A percentile compares a stretch with the other conserved stretches of the same genome.
These are phyloP conservation scores for Drosophila algonquin DNA, from an alignment of 2,888 invertebrate species.

Conservation along the genomic window DNA sequence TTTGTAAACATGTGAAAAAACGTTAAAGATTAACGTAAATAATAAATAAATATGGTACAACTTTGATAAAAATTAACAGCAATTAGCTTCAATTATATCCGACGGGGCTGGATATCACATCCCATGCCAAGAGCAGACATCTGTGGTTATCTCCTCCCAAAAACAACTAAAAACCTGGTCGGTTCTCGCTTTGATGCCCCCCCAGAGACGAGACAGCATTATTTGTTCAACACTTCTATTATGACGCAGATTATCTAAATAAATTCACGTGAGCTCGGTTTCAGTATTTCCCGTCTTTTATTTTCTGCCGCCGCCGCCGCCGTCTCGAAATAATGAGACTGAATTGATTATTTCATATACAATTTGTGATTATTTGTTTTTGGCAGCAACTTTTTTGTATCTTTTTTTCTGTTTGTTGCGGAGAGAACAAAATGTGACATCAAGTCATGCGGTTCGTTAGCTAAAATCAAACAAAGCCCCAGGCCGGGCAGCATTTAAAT, in stretches of 20 bases:
- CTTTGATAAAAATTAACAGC: slow-evolving; percentile 54
- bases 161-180: slow-evolving; percentile 17
- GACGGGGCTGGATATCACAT: neutral
- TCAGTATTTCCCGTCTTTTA: slow-evolving; percentile 22
- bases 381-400: slow-evolving; percentile 17
- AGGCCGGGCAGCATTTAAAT: slow-evolving; percentile 26
- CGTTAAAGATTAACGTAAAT: slow-evolving; percentile 73
- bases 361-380: slow-evolving; percentile 43
- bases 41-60: slow-evolving; percentile 52
- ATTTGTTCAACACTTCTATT: slow-evolving; percentile 44
- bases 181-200: slow-evolving; percentile 48
- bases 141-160: slow-evolving; percentile 15
- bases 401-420: slow-evolving; percentile 6
- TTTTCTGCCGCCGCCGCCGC: slow-evolving; percentile 22
- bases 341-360: slow-evolving; percentile 54
- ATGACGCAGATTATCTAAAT: slow-evolving; percentile 74
- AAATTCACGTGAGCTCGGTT: slow-evolving; percentile 71
- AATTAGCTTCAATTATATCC: slow-evolving; percentile 64
- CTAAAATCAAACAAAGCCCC: slow-evolving; percentile 52
- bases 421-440: slow-evolving; percentile 53
- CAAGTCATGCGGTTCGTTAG: slow-evolving; percentile 61
- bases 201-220: neutral
- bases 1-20: slow-evolving; percentile 63
- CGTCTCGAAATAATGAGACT: slow-evolving; percentile 51
- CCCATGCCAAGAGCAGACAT: slow-evolving; percentile 4